Evolutionary conservation across 2,113 vertebrate genomes (phyloP).

Genomic region (Platichthys stellatus): DNA sequence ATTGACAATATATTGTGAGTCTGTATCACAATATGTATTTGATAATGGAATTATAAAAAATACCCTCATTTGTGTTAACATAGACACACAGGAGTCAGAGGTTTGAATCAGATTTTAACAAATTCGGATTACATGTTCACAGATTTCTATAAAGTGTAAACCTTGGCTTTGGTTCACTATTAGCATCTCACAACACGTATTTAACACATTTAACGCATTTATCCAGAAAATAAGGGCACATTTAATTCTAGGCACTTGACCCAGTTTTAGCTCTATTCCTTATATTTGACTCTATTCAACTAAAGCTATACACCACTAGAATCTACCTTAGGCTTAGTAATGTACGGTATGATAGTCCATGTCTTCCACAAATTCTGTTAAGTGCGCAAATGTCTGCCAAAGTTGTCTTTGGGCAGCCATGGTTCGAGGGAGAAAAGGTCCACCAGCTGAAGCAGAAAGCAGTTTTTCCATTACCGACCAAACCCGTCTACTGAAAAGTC

Average conservation of each 20-base stretch:
- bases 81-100: not conserved
- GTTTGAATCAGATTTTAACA: no score
- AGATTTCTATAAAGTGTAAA: no score
- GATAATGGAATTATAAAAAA: no score
- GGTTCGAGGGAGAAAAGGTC: conserved; percentile 31
- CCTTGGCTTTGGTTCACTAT: no score
- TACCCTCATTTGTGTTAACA: not conserved
- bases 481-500: conserved; percentile 34
- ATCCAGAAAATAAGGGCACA: not conserved
- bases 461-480: conserved; percentile 53
- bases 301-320: conserved; percentile 9
- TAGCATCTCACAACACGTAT: not conserved
- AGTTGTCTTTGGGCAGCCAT: conserved; percentile 24
- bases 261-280: not conserved
- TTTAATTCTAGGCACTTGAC: not conserved
- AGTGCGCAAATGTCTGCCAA: conserved; percentile 35
- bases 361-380: conserved; percentile 24
- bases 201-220: not conserved
- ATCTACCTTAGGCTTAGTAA: not conserved
- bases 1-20: not conserved
- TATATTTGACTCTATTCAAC: conserved; percentile 10
- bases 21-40: no score
- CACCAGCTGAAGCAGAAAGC: conserved; percentile 26
- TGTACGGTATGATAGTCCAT: conserved; percentile 13
- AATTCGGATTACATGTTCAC: no score